phyloP scores from a whole-genome alignment of 2,113 vertebrate species.

The Dipodomys ordii region DNA sequence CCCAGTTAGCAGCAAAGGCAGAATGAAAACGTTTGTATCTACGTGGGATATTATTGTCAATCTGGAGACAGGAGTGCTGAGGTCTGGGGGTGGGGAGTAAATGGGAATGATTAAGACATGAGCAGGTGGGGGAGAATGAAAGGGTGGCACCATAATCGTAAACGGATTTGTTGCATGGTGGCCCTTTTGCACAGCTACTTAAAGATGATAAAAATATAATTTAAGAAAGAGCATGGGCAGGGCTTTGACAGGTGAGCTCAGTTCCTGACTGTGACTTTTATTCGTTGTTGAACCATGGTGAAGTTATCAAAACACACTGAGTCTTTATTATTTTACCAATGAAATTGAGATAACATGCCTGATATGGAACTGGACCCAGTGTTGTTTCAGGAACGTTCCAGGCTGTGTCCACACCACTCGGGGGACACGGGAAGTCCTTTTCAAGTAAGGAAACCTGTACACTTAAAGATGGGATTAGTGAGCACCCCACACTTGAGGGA shows the following conservation, averaged over 20 bases:
- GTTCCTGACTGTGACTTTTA: not conserved
- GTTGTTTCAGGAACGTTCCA: not conserved
- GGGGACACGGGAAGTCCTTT: not conserved
- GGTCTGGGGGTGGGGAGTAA: not conserved
- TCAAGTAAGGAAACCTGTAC: conserved; percentile 7
- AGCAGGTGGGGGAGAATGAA: no score
- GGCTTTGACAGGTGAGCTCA: not conserved
- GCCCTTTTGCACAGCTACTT: no score
- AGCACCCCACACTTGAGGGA: not conserved
- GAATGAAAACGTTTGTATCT: not conserved
- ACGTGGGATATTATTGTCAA: not conserved
- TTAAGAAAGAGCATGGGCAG: not conserved
- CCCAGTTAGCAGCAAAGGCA: not conserved
- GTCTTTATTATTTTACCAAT: conserved; percentile 36
- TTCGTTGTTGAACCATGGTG: not conserved
- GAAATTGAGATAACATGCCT: conserved; percentile 17
- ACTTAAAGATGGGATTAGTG: not conserved
- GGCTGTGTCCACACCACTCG: not conserved
- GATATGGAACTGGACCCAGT: not conserved
- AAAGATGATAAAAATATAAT: no score
- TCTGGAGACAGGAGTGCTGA: not conserved
- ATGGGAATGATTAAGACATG: not conserved
- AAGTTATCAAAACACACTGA: not conserved
- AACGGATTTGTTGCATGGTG: no score
- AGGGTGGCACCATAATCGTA: no score